phyloP scores from a whole-genome alignment of 2,888 invertebrate species.

The Melieria omissa region DNA sequence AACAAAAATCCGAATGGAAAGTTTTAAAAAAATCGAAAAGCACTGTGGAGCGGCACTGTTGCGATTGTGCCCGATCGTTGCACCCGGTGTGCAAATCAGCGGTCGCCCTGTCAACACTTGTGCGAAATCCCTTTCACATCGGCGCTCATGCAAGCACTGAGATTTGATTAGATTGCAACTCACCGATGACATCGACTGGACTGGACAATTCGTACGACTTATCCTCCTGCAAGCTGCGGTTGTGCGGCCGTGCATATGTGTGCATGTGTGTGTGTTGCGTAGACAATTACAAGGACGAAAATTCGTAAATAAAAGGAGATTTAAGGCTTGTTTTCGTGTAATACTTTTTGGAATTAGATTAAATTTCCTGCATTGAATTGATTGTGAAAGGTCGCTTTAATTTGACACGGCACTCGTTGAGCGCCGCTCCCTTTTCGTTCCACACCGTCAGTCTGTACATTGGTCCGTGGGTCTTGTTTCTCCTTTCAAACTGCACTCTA shows the following conservation, averaged over 20 bases:
- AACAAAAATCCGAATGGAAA: too few relatives aligned
- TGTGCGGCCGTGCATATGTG: slow-evolving; percentile 2
- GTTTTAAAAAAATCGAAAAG: too few relatives aligned
- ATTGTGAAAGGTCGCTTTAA: slow-evolving; percentile 19
- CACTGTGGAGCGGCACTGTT: too few relatives aligned
- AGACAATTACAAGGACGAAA: too few relatives aligned
- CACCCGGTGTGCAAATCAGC: too few relatives aligned
- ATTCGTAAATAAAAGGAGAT: slow-evolving; percentile 1
- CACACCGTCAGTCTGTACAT: too few relatives aligned
- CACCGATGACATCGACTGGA: slow-evolving; percentile 53
- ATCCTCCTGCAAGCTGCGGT: slow-evolving; percentile 49
- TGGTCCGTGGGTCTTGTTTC: too few relatives aligned
- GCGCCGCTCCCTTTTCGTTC: background rate
- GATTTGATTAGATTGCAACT: slow-evolving; percentile 38
- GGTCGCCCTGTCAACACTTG: too few relatives aligned
- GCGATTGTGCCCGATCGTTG: too few relatives aligned
- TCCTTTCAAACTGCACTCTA: too few relatives aligned
- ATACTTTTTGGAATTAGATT: background rate
- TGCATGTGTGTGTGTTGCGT: background rate
- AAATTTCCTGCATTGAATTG: slow-evolving; percentile 21
- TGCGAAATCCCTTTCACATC: too few relatives aligned
- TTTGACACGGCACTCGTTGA: slow-evolving; percentile 5
- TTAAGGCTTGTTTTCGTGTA: slow-evolving; percentile 10
- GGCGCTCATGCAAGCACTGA: background rate
- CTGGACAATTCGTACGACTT: slow-evolving; percentile 50